A percentile compares a stretch with the other conserved stretches of the same genome.
These are phyloP conservation scores for Drosophila takahashii DNA, from an alignment of 1,140 invertebrate species.

Conservation along the genomic window DNA sequence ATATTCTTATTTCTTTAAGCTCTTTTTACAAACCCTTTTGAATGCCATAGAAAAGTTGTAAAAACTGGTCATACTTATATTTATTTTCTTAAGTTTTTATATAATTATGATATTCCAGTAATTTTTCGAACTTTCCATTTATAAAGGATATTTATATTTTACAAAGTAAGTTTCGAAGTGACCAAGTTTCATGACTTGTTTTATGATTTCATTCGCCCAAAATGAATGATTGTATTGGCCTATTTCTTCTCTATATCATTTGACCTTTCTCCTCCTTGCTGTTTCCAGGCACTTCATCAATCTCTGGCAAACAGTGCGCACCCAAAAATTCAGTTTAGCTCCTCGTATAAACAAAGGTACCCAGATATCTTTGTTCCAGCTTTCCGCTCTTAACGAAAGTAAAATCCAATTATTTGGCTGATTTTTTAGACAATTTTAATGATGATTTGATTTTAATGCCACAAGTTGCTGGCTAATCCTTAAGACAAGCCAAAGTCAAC, in stretches of 20 bases:
- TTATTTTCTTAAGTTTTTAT: no score
- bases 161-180: not conserved
- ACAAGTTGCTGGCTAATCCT: slow-evolving; percentile 72
- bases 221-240: slow-evolving; percentile 25
- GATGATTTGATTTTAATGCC: slow-evolving; percentile 57
- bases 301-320: slow-evolving; percentile 27
- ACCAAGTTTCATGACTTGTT: not conserved
- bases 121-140: no score
- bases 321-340: slow-evolving; percentile 14
- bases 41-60: not conserved
- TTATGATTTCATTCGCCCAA: not conserved
- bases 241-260: slow-evolving; percentile 18
- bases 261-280: slow-evolving; percentile 13
- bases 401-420: slow-evolving; percentile 48
- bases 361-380: not conserved
- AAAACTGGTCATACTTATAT: no score
- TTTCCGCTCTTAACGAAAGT: slow-evolving; percentile 1
- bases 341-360: slow-evolving; percentile 6
- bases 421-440: slow-evolving; percentile 51
- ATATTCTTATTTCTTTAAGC: no score
- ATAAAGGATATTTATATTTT: no score
- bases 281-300: slow-evolving; percentile 36
- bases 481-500: slow-evolving; percentile 39
- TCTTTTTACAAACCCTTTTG: not conserved
- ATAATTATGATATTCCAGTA: no score